phyloP scores from a whole-genome alignment of 2,113 vertebrate genomes.

The Malurus melanocephalus region DNA sequence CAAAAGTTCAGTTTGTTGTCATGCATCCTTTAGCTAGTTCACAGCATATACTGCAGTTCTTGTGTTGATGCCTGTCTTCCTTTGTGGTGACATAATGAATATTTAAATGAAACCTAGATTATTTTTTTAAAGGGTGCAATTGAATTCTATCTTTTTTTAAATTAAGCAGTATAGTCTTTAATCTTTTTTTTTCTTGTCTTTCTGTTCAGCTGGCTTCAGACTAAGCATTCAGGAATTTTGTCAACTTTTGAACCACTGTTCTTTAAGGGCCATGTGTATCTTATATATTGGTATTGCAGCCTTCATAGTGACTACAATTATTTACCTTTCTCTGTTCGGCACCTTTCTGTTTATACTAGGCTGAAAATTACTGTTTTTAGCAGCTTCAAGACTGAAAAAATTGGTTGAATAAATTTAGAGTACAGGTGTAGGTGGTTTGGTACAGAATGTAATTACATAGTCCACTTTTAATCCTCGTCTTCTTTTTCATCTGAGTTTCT shows the following conservation, averaged over 20 bases:
- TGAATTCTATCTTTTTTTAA: background rate
- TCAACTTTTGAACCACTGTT: background rate
- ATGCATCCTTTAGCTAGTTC: background rate
- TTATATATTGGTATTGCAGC: background rate
- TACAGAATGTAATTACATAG: slow-evolving; percentile 27
- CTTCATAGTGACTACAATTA: background rate
- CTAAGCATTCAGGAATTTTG: background rate
- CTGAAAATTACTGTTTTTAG: slow-evolving; percentile 51
- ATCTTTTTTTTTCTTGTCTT: background rate
- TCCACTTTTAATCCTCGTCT: background rate
- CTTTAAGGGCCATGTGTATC: background rate
- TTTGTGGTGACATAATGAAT: background rate
- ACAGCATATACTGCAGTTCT: background rate
- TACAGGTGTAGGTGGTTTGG: slow-evolving; percentile 38
- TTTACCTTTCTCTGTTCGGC: slow-evolving; percentile 28
- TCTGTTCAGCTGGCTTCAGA: background rate
- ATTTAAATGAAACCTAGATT: background rate
- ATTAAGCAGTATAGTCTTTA: background rate
- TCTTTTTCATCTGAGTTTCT: background rate
- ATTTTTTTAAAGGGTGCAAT: background rate
- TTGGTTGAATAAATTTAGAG: slow-evolving; percentile 12
- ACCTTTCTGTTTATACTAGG: slow-evolving; percentile 36
- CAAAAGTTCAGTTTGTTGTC: background rate
- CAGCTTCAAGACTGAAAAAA: background rate
- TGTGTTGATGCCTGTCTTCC: background rate